A percentile compares a stretch with the other conserved stretches of the same genome.
These are phyloP conservation scores for Diadophis punctatus DNA, from an alignment of 2,113 vertebrate genomes.

Conservation along the genomic window DNA sequence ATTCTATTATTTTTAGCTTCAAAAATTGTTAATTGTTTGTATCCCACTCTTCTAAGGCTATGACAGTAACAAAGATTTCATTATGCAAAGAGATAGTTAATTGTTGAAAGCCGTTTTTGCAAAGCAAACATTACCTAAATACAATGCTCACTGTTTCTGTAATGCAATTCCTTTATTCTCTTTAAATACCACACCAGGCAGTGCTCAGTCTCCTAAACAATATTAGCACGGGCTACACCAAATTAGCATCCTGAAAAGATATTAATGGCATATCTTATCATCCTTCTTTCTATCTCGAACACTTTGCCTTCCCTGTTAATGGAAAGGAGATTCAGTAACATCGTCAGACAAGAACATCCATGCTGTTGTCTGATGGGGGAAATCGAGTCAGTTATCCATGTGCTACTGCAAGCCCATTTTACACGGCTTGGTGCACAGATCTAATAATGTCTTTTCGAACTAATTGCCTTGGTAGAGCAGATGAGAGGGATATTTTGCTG, in stretches of 20 bases:
- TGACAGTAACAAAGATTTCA: background rate
- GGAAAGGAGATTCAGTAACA: background rate
- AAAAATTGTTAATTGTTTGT: background rate
- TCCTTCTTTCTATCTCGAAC: background rate
- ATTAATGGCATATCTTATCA: background rate
- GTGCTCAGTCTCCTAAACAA: background rate
- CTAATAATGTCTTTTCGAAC: background rate
- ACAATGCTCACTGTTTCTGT: slow-evolving; percentile 44
- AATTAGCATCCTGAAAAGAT: background rate
- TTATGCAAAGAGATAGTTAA: slow-evolving; percentile 61
- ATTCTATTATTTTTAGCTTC: background rate
- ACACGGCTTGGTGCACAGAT: background rate
- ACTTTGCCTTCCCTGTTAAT: background rate
- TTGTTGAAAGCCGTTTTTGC: slow-evolving; percentile 58
- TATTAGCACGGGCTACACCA: background rate
- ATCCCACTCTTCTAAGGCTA: background rate
- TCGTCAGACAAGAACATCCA: background rate
- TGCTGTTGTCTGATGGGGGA: background rate
- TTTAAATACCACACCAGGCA: slow-evolving; percentile 16
- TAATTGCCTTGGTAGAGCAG: background rate
- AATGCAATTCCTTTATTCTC: slow-evolving; percentile 40
- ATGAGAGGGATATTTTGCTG: background rate
- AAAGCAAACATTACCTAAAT: slow-evolving; percentile 52
- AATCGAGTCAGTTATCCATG: background rate
- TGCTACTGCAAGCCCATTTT: background rate